Percentiles rank a stretch among this genome's conserved stretches.
Evolutionary conservation across 2,888 invertebrate genomes (phyloP).

Genomic region (Pristionchus exspectatus): DNA sequence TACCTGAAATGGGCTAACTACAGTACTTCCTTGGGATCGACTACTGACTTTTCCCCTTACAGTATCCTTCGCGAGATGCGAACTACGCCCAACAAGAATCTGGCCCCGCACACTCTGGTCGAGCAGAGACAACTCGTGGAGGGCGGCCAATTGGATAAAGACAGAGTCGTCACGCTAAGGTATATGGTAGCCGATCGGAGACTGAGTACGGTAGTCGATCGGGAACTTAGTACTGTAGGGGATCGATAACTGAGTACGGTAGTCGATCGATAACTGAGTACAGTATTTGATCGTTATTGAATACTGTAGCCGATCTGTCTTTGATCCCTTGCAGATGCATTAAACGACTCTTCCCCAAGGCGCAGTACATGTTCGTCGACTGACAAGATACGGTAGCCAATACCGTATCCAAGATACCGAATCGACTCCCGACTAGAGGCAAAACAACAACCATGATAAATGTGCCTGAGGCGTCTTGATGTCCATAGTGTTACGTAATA

Average conservation of each 20-base stretch:
- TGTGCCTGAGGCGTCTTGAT: not conserved
- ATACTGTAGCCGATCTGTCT: not conserved
- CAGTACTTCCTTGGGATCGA: too few species aligned
- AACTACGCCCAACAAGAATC: not conserved
- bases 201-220: not conserved
- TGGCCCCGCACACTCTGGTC: not conserved
- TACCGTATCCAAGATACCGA: not conserved
- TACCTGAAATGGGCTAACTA: too few species aligned
- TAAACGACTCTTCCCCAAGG: slow-evolving; percentile 3
- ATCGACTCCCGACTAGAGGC: not conserved
- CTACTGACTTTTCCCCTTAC: not conserved
- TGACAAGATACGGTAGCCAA: not conserved
- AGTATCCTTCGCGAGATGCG: not conserved
- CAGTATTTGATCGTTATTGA: not conserved
- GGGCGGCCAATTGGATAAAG: not conserved
- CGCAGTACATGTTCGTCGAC: not conserved
- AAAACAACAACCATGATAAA: not conserved
- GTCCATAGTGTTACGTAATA: too few species aligned
- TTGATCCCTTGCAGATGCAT: not conserved
- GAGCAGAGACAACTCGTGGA: not conserved
- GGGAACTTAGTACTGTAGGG: not conserved
- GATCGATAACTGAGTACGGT: not conserved
- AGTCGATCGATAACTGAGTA: not conserved
- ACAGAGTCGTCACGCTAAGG: not conserved
- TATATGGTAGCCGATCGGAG: not conserved